Base-by-base conservation (phyloP, 2,113 vertebrate genomes). In the Rostratula benghalensis region DNA sequence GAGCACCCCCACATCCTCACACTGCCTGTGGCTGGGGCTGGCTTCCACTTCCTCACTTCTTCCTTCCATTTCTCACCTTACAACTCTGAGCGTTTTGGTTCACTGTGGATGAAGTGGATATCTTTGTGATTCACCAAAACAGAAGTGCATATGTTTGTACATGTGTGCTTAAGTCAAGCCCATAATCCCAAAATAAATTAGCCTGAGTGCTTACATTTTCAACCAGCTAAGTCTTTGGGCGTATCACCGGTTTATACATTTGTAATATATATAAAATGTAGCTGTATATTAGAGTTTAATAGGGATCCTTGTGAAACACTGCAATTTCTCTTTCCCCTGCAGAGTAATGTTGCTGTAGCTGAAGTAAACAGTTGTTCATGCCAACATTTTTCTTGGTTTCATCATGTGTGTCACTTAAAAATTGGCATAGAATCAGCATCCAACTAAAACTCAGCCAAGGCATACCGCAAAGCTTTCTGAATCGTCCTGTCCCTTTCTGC, bases 171-270 rank as follows among this genome's bases (percentile, higher is more conserved):
- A 74, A 87, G 0, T 64, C 83, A 91, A 88, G 21, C 10, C 60
- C 33, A 46, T 83, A 86, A 90, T 90, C 68, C 76, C 83, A 51
- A 88, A 86, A 83, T 33, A 94, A 83, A 83, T 78, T 90, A 86
- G 31, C 46, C 56, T 39, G 71, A 83, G 46, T 60, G 46, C 59
- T 86, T 81, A 67, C 16, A 25, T 69, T 93, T 88, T 73, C 83
- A 82, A 63, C 20, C 22, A 89, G 31, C 23, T 57, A 69, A 82
- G 9, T 78, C 41, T 87, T 74, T 24, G 30, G 8, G 30, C 4
- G 0, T 43, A 80, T 51, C 41, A 57, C n/a, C 24, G 14, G 9
- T 50, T 90, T 90, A 15, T 46, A 21, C 6, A 28, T 12, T 64
- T 68, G 5, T 31, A 48, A 56, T 33, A 48, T 10, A 19, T 33